Percentiles rank a stretch among this genome's conserved stretches.
phyloP scores from a whole-genome alignment of 2,888 invertebrate species.

The Microplitis deprimator region DNA sequence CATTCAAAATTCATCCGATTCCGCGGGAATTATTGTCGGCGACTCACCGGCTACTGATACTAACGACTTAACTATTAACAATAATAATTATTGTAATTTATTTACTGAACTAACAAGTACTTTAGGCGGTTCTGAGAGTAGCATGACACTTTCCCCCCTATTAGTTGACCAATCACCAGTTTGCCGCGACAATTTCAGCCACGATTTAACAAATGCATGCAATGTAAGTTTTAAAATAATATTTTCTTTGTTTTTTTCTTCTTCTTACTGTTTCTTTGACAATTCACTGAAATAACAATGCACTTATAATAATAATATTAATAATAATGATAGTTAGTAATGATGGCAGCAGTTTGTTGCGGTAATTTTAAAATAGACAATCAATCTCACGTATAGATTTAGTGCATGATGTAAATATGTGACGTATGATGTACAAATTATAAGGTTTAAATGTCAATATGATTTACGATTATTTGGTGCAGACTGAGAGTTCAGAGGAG shows the following conservation, averaged over 20 bases:
- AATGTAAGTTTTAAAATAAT: constrained; percentile 64
- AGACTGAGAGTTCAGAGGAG: constrained; percentile 69
- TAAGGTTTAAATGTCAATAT: constrained; percentile 14
- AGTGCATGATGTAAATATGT: constrained; percentile 5
- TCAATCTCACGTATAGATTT: background rate
- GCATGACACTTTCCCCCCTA: constrained; percentile 39
- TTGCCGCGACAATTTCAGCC: constrained; percentile 61
- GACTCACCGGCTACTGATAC: constrained; percentile 26
- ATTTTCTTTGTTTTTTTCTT: background rate
- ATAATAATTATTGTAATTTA: constrained; percentile 33
- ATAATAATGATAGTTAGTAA: background rate
- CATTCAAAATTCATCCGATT: background rate
- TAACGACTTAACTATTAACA: constrained; percentile 37
- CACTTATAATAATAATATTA: constrained; percentile 8
- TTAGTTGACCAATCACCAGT: constrained; percentile 62
- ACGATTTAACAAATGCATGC: constrained; percentile 64
- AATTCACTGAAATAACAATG: constrained; percentile 7
- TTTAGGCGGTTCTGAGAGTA: constrained; percentile 40
- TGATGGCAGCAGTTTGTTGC: background rate
- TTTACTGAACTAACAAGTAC: constrained; percentile 45
- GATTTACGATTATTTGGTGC: constrained; percentile 33
- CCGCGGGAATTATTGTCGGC: background rate
- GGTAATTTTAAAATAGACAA: background rate
- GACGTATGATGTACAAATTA: constrained; percentile 10
- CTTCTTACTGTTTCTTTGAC: constrained; percentile 7